phyloP scores from a whole-genome alignment of 2,888 invertebrate genomes.

The Anarsia innoxiella region DNA sequence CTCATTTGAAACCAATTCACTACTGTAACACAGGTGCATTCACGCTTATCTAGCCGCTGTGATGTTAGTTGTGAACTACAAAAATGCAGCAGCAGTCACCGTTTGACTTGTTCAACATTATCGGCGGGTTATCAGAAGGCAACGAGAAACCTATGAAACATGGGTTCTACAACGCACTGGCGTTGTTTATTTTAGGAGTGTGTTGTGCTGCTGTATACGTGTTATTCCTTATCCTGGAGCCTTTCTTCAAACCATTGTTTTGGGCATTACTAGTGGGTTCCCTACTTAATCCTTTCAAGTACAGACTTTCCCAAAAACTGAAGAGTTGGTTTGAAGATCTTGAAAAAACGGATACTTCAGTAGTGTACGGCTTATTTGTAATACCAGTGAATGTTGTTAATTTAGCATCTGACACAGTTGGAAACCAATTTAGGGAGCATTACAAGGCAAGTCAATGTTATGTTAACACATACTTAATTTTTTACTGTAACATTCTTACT shows the following conservation, averaged over 20 bases:
- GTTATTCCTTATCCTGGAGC: conserved; percentile 89
- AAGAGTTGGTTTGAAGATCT: conserved; percentile 86
- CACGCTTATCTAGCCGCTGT: no score
- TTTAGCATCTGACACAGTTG: conserved; percentile 82
- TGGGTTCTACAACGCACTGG: conserved; percentile 92
- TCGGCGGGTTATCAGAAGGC: conserved; percentile 81
- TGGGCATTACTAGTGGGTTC: conserved; percentile 99
- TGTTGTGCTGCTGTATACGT: conserved; percentile 83
- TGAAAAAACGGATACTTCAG: conserved; percentile 79
- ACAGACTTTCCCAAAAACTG: conserved; percentile 82
- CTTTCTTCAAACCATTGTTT: conserved; percentile 93
- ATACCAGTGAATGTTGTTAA: conserved; percentile 87
- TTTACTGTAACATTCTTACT: no score
- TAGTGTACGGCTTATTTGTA: conserved; percentile 74
- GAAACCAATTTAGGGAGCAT: conserved; percentile 80
- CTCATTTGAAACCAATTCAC: conserved; percentile 29
- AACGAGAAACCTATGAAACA: conserved; percentile 93
- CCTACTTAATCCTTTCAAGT: conserved; percentile 95
- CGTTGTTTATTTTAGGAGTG: conserved; percentile 82
- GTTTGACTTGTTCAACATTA: conserved; percentile 80
- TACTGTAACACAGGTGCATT: no score
- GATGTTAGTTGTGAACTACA: conserved; percentile 9
- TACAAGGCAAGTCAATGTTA: conserved; percentile 67
- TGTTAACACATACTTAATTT: no score
- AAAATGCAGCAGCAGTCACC: conserved; percentile 77